Base-by-base conservation (phyloP, 2,113 vertebrate species). In the Laterallus jamaicensis region DNA sequence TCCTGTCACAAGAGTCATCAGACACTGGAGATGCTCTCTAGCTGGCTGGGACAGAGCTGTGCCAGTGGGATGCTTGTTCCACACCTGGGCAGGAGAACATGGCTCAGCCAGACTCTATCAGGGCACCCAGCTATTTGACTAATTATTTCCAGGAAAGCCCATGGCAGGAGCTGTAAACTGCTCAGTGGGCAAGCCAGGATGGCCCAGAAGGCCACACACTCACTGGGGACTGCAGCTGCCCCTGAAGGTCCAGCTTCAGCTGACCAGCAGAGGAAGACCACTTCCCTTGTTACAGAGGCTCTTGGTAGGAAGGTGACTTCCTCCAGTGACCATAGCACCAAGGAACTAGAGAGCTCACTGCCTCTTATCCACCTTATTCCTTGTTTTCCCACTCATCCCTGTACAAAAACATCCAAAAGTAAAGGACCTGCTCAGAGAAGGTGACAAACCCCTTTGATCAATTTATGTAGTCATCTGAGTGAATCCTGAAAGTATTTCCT, bases 121-220 rank as follows among this genome's bases (percentile, higher is more conserved):
- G 85, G 16, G 32, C 12, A 26, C 44, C 54, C 77, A 22, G 26
- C 8, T 78, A 22, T 67, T 1, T 63, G 62, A 44, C 59, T 62
- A 4, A 11, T 83, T 83, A 58, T 68, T 44, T 54, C 73, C 88
- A 88, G 95, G 81, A 95, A 95, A 82, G 58, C 83, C 80, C 58
- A 73, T 77, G 88, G 85, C n/a, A 11, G 87, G 37, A 90, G 81
- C 92, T 88, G 88, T 75, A 63, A 95, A 49, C 39, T 52, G 76
- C 74, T 78, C n/a, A 16, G 81, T 69, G 56, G 71, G 26, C 54
- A 60, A 13, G 63, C 64, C 70, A 92, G n/a, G 29, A 55, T 35
- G 81, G 54, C 66, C 42, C 37, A 49, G 40, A 56, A 92, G 73
- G 68, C 86, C 91, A 63, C 6, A 25, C 39, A 32, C 77, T 64